These are phyloP conservation scores for Eupithecia abbreviata DNA, from an alignment of 2,888 invertebrate species.

Conservation along the genomic window DNA sequence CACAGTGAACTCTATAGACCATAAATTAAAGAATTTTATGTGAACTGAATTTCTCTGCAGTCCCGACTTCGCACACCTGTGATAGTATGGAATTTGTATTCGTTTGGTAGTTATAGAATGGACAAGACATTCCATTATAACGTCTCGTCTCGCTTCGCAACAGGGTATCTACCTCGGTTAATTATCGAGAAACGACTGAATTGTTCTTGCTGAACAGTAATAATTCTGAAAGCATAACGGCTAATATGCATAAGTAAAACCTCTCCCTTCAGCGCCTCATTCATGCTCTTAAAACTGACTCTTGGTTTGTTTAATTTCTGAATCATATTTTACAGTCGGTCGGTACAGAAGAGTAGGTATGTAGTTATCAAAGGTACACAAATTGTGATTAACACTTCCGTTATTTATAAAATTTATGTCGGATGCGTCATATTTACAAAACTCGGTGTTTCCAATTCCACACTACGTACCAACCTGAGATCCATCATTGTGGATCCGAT, in stretches of 20 bases:
- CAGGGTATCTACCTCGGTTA: background rate
- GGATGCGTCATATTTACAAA: background rate
- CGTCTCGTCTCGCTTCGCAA: background rate
- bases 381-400: conserved; percentile 8
- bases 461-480: background rate
- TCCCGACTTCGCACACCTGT: background rate
- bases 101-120: background rate
- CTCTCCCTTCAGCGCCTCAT: background rate
- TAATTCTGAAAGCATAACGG: background rate
- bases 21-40: no score
- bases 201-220: background rate
- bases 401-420: background rate
- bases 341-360: background rate
- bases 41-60: background rate
- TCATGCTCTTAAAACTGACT: background rate
- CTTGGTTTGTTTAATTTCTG: conserved; percentile 6
- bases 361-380: background rate
- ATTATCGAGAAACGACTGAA: background rate
- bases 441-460: background rate
- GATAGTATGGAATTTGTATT: background rate
- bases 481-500: background rate
- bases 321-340: background rate
- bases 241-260: background rate
- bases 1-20: no score
- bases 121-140: background rate